phyloP scores from a whole-genome alignment of 2,888 invertebrate genomes.

The Cerastis rubricosa region DNA sequence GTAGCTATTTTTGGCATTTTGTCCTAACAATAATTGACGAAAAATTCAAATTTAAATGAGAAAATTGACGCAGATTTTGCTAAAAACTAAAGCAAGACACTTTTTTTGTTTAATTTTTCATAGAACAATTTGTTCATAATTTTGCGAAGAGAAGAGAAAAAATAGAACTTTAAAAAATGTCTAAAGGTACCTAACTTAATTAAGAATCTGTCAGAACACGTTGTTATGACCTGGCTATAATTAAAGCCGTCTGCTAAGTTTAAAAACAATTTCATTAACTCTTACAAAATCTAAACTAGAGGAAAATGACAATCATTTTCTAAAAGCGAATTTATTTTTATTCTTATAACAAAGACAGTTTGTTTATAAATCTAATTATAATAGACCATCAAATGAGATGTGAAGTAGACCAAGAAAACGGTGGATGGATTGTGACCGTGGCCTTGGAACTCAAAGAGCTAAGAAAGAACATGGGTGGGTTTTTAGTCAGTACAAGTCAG shows the following conservation, averaged over 20 bases:
- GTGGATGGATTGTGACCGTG: not conserved
- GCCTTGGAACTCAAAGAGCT: too few species aligned
- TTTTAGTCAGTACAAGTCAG: too few species aligned
- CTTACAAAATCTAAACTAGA: conserved; percentile 47
- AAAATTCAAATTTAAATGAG: not conserved
- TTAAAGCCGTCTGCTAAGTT: conserved; percentile 64
- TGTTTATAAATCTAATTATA: not conserved
- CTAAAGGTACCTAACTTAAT: conserved; percentile 55
- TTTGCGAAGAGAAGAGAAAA: conserved; percentile 7
- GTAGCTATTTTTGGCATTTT: conserved; percentile 31
- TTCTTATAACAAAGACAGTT: not conserved
- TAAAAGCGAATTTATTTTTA: conserved; percentile 25
- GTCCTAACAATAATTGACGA: not conserved
- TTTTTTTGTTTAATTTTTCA: not conserved
- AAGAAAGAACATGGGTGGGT: too few species aligned
- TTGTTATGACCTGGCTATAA: conserved; percentile 58
- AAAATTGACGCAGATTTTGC: not conserved
- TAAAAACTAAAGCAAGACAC: not conserved
- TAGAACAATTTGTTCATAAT: conserved; percentile 3
- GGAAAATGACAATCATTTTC: conserved; percentile 44
- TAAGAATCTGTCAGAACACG: conserved; percentile 60
- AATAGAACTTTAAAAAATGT: conserved; percentile 14
- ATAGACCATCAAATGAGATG: not conserved
- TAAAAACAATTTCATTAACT: conserved; percentile 60
- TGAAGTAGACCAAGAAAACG: not conserved